Evolutionary conservation across 2,797 vertebrate species (phyloP).

Genomic region (Xenops minutus): DNA sequence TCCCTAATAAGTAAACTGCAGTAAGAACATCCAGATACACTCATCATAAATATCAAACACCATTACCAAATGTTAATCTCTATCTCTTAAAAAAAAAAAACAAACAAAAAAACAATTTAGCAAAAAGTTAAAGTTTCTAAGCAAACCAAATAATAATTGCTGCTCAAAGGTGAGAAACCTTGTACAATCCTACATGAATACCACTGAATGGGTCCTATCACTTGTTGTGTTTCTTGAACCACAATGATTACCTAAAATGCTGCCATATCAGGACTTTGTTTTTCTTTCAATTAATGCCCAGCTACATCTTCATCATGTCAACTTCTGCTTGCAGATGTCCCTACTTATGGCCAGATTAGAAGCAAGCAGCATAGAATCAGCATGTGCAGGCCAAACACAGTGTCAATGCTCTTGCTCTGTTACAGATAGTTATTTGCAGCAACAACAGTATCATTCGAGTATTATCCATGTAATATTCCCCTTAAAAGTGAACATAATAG

Average conservation of each 20-base stretch:
- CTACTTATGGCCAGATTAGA: not conserved
- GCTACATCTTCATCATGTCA: accelerated
- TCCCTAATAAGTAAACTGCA: not conserved
- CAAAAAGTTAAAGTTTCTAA: not conserved
- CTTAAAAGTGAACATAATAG: not conserved
- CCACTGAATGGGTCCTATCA: no score
- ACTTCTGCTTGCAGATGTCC: not conserved
- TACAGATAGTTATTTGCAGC: not conserved
- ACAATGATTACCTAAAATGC: not conserved
- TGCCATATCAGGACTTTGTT: not conserved
- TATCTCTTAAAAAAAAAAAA: not conserved
- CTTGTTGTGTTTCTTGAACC: not conserved
- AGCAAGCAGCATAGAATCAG: not conserved
- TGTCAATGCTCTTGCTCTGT: accelerated
- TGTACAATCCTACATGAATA: not conserved
- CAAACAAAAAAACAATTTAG: not conserved
- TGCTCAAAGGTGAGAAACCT: not conserved
- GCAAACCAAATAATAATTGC: not conserved
- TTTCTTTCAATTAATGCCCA: not conserved
- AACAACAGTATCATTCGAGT: not conserved
- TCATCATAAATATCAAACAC: not conserved
- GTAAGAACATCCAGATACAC: not conserved
- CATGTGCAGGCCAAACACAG: accelerated
- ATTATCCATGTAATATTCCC: not conserved
- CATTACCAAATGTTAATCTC: not conserved